phyloP scores from a whole-genome alignment of 2,888 invertebrate genomes.

The Drosophila paracracens region DNA sequence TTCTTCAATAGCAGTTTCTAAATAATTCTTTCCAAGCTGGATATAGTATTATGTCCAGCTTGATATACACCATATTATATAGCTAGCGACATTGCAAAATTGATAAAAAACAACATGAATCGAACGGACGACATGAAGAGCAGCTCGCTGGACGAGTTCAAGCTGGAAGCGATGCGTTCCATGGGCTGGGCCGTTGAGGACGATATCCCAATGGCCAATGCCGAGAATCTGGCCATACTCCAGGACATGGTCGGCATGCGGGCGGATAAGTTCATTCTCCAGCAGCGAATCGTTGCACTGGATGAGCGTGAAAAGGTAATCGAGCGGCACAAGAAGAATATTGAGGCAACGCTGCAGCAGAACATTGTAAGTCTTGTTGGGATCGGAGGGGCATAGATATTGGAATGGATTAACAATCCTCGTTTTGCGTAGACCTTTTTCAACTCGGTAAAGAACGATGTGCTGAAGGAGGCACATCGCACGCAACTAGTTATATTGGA shows the following conservation, averaged over 20 bases:
- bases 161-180: conserved; percentile 76
- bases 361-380: conserved; percentile 85
- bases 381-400: neutral
- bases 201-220: conserved; percentile 92
- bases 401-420: neutral
- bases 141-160: conserved; percentile 67
- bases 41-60: conserved; percentile 5
- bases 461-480: conserved; percentile 88
- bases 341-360: conserved; percentile 86
- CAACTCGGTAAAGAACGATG: conserved; percentile 86
- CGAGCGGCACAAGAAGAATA: conserved; percentile 86
- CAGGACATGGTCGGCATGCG: conserved; percentile 85
- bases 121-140: conserved; percentile 70
- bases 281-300: conserved; percentile 85
- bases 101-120: conserved; percentile 45
- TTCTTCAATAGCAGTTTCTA: conserved; percentile 10
- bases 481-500: conserved; percentile 84
- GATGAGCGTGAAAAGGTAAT: conserved; percentile 85
- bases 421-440: conserved; percentile 88
- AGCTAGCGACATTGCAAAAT: conserved; percentile 2
- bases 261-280: conserved; percentile 85
- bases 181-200: conserved; percentile 87
- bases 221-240: conserved; percentile 87
- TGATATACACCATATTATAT: neutral
- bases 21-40: conserved; percentile 12